Percentiles rank a stretch among this genome's conserved stretches.
Evolutionary conservation across 2,113 vertebrate species (phyloP).

Genomic region (Riparia riparia): DNA sequence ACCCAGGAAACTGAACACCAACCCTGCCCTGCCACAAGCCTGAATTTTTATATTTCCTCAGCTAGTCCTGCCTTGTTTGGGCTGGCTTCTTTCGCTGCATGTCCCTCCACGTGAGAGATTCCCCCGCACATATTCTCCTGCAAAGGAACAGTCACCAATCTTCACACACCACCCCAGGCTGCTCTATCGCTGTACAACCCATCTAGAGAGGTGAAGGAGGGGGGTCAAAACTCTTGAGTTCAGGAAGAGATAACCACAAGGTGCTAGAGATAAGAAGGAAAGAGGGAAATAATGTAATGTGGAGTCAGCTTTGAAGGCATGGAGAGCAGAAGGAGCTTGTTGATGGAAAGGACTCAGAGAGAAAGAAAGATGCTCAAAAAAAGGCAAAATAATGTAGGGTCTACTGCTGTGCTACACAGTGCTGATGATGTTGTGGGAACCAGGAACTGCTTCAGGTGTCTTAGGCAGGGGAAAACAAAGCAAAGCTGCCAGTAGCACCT

Average conservation of each 20-base stretch:
- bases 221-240: slow-evolving; percentile 13
- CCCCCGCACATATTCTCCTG: neutral
- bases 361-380: neutral
- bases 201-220: neutral
- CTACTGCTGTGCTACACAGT: neutral
- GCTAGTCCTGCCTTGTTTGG: neutral
- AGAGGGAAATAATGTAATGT: neutral
- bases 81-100: neutral
- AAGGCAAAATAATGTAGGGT: neutral
- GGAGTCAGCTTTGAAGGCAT: neutral
- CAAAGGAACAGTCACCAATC: neutral
- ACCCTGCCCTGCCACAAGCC: neutral
- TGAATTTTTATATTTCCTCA: neutral
- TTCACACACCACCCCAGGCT: neutral
- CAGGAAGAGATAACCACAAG: slow-evolving; percentile 16
- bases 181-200: neutral
- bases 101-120: neutral
- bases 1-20: neutral
- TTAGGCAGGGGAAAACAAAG: neutral
- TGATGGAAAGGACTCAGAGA: neutral
- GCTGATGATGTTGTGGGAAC: neutral
- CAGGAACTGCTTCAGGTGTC: neutral
- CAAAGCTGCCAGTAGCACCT: neutral
- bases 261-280: slow-evolving; percentile 36
- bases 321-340: neutral